These are phyloP conservation scores for Epiblema foenella DNA, from an alignment of 2,888 invertebrate genomes.

Conservation along the genomic window DNA sequence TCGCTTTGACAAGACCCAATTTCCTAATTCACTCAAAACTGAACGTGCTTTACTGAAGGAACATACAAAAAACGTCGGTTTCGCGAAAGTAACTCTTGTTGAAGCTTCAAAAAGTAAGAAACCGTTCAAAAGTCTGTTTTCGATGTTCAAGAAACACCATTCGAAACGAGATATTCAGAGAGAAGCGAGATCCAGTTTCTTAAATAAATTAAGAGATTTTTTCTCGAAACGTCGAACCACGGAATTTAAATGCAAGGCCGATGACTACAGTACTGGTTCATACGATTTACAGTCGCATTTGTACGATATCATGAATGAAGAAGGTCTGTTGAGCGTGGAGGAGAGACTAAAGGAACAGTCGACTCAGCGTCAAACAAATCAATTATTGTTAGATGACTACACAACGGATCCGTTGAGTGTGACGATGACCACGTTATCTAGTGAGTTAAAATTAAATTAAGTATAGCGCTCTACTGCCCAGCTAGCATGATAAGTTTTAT, in stretches of 20 bases:
- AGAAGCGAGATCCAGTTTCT: neutral
- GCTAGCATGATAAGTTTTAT: too few relatives aligned
- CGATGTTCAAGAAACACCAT: neutral
- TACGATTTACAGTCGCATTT: neutral
- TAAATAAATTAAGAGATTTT: neutral
- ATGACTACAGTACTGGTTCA: neutral
- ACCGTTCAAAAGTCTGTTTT: neutral
- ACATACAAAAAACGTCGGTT: neutral
- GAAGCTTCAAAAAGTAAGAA: constrained; percentile 9
- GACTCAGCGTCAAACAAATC: neutral
- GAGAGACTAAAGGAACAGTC: neutral
- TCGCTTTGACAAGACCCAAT: neutral
- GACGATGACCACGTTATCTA: neutral
- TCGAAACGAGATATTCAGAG: constrained; percentile 3
- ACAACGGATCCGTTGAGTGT: neutral
- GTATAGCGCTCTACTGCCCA: too few relatives aligned
- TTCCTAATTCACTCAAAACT: neutral
- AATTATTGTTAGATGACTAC: neutral
- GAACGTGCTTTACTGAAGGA: neutral
- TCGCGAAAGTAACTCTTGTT: constrained; percentile 12
- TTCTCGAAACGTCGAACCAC: neutral
- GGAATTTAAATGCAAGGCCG: too few relatives aligned
- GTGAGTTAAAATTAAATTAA: neutral
- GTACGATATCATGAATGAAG: neutral
- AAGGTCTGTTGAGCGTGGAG: neutral